Conservation (phyloP, 2,888 invertebrate species). For the Ecliptopera silaceata region DNA sequence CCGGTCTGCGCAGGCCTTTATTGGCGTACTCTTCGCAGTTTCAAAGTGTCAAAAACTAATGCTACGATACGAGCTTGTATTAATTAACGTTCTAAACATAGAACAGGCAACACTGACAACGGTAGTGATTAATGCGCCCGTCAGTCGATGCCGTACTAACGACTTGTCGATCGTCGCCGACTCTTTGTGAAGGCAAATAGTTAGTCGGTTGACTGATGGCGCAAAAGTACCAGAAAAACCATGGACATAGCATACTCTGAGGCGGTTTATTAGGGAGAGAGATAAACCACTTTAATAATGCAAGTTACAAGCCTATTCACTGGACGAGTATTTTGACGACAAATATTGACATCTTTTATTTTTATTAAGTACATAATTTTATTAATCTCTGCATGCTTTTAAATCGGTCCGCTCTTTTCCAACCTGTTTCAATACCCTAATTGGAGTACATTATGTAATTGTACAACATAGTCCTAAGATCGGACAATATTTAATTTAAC, state of each 20-base stretch:
- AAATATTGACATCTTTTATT: too few species aligned
- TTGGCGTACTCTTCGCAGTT: too few species aligned
- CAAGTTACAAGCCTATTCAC: background rate
- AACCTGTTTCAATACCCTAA: too few species aligned
- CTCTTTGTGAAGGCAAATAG: constrained; percentile 28
- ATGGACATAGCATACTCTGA: background rate
- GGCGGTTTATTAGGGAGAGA: background rate
- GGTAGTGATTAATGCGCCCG: constrained; percentile 35
- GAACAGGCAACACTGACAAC: constrained; percentile 18
- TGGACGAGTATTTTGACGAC: too few species aligned
- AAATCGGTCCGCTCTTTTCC: too few species aligned
- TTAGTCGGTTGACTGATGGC: constrained; percentile 26
- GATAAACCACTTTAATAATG: background rate
- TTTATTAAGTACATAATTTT: too few species aligned
- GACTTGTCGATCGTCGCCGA: constrained; percentile 32
- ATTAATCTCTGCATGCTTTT: too few species aligned
- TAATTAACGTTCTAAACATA: constrained; percentile 28
- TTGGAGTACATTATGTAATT: too few species aligned
- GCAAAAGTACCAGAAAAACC: constrained; percentile 6
- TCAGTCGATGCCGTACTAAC: constrained; percentile 34
- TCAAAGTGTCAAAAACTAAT: background rate
- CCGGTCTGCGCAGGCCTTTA: too few species aligned
- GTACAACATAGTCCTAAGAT: too few species aligned
- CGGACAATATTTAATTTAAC: too few species aligned
- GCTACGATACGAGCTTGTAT: constrained; percentile 1